Evolutionary conservation across 1,140 invertebrate genomes (phyloP).

Genomic region (Lepidurus arcticus): DNA sequence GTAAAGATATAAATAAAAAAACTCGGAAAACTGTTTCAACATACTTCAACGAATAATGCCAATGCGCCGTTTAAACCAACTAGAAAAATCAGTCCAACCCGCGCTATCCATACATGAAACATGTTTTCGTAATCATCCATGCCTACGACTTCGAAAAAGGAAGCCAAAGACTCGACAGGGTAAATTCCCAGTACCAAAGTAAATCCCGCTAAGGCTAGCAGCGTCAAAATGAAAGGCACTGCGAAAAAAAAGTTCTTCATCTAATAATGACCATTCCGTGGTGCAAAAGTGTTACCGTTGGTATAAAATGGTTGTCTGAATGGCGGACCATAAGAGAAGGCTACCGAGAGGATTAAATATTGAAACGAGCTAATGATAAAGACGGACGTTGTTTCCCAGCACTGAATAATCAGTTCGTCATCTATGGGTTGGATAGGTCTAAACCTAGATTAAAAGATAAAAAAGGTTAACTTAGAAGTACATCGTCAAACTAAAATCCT

Average conservation of each 20-base stretch:
- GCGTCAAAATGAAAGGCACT: constrained; percentile 39
- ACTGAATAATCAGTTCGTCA: constrained; percentile 41
- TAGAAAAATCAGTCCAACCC: constrained; percentile 33
- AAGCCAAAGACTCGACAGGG: constrained; percentile 37
- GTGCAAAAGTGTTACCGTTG: constrained; percentile 46
- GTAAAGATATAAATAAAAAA: neutral
- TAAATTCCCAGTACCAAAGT: constrained; percentile 41
- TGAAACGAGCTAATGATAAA: constrained; percentile 59
- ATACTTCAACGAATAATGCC: constrained; percentile 34
- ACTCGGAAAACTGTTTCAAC: neutral
- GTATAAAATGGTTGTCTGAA: constrained; percentile 52
- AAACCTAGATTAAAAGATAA: constrained; percentile 37
- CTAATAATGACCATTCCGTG: neutral
- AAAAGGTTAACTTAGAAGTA: neutral
- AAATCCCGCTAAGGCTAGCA: constrained; percentile 39
- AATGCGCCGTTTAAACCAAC: constrained; percentile 34
- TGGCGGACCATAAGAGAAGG: constrained; percentile 55
- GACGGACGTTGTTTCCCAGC: constrained; percentile 50
- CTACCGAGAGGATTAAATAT: constrained; percentile 55
- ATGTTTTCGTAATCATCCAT: constrained; percentile 31
- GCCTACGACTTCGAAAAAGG: constrained; percentile 35
- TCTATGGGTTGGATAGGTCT: constrained; percentile 37
- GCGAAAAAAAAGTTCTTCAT: constrained; percentile 28
- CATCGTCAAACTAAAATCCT: constrained; percentile 27
- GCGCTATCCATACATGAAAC: constrained; percentile 29